Conservation (phyloP, 1,140 invertebrate species). For the Sycophaga agraensis region DNA sequence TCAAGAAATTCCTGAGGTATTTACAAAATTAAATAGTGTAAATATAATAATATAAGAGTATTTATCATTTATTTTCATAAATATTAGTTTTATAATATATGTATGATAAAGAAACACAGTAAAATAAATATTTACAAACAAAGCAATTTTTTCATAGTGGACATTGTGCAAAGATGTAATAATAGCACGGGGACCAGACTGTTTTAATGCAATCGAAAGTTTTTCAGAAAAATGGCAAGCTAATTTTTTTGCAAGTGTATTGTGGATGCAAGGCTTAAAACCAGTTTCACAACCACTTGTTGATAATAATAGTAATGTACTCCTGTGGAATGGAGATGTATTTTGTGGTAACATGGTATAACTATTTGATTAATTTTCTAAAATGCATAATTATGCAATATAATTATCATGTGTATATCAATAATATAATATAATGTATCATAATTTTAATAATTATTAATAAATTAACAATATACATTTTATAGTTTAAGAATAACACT, state of each 20-base stretch:
- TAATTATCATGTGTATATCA: no score
- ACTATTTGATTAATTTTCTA: no score
- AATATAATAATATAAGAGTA: no score
- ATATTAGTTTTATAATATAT: no score
- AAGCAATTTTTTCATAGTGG: slow-evolving; percentile 50
- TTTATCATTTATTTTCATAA: no score
- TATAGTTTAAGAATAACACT: slow-evolving; percentile 38
- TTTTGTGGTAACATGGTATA: slow-evolving; percentile 61
- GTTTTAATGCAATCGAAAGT: slow-evolving; percentile 33
- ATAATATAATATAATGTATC: no score
- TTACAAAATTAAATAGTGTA: no score
- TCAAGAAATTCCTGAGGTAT: no score
- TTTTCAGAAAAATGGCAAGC: slow-evolving; percentile 62
- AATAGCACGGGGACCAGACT: slow-evolving; percentile 58
- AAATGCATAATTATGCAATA: no score
- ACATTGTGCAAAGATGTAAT: slow-evolving; percentile 48
- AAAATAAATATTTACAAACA: no score
- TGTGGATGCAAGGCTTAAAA: slow-evolving; percentile 70
- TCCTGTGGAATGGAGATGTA: slow-evolving; percentile 84
- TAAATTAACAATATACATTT: slow-evolving; percentile 11
- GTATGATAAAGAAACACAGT: no score
- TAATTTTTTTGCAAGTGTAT: slow-evolving; percentile 65
- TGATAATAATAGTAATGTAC: slow-evolving; percentile 59
- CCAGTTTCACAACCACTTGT: slow-evolving; percentile 64
- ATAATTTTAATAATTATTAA: no score